Conservation (phyloP, 2,113 vertebrate species). For the Raja brachyura region DNA sequence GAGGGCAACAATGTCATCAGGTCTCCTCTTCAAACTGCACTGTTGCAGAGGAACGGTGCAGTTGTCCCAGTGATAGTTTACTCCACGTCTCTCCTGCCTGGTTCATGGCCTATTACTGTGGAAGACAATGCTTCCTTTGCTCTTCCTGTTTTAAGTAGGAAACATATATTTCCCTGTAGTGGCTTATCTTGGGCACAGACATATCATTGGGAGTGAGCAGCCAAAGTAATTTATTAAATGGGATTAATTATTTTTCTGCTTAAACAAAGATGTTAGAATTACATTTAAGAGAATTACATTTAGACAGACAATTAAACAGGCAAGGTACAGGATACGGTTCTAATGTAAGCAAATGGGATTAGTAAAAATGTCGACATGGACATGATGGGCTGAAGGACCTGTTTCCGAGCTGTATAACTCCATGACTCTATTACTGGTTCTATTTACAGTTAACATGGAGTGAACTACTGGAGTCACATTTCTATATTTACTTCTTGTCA, state of each 20-base stretch:
- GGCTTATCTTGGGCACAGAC: background rate
- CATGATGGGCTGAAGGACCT: too few species aligned
- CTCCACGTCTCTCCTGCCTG: background rate
- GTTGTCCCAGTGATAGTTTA: background rate
- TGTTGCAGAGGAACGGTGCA: background rate
- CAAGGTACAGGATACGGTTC: too few species aligned
- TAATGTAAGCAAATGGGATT: too few species aligned
- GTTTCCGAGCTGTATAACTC: too few species aligned
- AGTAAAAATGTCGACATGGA: too few species aligned
- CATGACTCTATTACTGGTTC: too few species aligned
- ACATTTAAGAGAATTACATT: background rate
- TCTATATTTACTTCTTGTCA: background rate
- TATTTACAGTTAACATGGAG: background rate
- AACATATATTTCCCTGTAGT: slow-evolving; percentile 12
- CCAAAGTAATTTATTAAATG: background rate
- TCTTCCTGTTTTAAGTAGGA: slow-evolving; percentile 14
- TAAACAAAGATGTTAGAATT: background rate
- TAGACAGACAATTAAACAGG: too few species aligned
- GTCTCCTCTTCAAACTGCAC: background rate
- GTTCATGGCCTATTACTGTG: background rate
- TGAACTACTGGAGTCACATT: background rate
- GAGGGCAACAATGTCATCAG: background rate
- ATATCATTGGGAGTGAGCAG: background rate
- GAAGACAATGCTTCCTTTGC: background rate
- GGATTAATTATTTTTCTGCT: background rate